These are phyloP conservation scores for Coturnix japonica DNA, from an alignment of 2,113 vertebrate species.

Conservation along the genomic window DNA sequence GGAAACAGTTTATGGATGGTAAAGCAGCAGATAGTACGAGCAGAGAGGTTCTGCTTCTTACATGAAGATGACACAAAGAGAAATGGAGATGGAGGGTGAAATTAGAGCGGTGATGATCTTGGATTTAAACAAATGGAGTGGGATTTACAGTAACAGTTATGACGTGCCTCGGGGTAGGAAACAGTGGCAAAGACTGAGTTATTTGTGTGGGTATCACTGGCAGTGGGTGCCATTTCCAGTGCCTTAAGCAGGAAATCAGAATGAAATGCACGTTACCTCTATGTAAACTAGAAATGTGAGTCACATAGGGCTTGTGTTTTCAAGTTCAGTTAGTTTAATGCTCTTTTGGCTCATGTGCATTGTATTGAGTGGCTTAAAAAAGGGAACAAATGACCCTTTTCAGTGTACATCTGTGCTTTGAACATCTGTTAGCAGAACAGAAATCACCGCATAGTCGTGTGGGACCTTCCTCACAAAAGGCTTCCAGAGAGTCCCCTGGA, in stretches of 20 bases:
- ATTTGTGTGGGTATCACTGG: not conserved
- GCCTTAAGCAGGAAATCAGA: not conserved
- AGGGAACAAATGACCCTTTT: not conserved
- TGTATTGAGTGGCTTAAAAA: not conserved
- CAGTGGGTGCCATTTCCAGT: not conserved
- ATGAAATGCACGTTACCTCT: not conserved
- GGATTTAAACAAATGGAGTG: not conserved
- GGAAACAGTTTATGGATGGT: not conserved
- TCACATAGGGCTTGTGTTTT: fast-evolving
- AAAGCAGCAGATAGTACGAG: not conserved
- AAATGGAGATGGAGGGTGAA: not conserved
- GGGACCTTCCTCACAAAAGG: not conserved
- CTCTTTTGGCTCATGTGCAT: not conserved
- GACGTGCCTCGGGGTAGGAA: not conserved
- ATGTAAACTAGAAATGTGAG: not conserved
- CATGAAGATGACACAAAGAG: not conserved
- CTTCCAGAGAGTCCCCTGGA: not conserved
- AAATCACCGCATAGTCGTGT: not conserved
- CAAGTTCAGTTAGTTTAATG: not conserved
- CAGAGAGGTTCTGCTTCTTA: not conserved
- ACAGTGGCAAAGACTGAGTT: not conserved
- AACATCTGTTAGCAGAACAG: not conserved
- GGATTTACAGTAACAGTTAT: too few species aligned
- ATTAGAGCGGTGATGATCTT: not conserved
- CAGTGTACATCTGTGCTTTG: not conserved